These are phyloP conservation scores for Setophaga petechia DNA, from an alignment of 2,113 vertebrate species.

Conservation along the genomic window DNA sequence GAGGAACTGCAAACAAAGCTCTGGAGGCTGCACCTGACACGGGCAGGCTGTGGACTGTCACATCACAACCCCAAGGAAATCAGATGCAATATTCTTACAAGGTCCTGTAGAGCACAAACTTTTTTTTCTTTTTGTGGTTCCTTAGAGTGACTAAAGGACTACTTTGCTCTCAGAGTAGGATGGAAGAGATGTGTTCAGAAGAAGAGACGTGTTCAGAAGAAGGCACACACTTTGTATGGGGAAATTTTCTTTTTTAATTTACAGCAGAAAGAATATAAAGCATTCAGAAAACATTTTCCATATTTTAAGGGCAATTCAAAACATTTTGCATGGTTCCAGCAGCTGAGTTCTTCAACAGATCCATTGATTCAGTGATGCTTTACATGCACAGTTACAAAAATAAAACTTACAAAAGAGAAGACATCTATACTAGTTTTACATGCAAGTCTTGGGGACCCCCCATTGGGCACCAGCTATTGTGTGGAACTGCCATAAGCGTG, in stretches of 20 bases:
- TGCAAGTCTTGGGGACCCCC: constrained; percentile 97
- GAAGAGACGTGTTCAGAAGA: constrained; percentile 21
- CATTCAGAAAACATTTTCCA: constrained; percentile 99
- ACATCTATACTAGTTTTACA: constrained; percentile 99
- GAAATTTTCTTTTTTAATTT: constrained; percentile 99
- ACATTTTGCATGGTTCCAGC: constrained; percentile 99
- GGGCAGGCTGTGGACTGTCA: not conserved
- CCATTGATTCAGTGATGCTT: constrained; percentile 99
- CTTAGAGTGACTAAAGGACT: not conserved
- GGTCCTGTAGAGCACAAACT: rapidly evolving
- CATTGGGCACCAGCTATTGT: constrained; percentile 84
- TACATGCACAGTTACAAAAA: constrained; percentile 99
- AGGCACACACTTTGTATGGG: constrained; percentile 72
- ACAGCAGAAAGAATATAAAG: constrained; percentile 99
- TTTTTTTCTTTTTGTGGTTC: not conserved
- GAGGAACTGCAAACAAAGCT: not conserved
- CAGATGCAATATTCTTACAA: not conserved
- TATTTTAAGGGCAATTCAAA: constrained; percentile 99
- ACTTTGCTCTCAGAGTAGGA: not conserved
- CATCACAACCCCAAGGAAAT: rapidly evolving
- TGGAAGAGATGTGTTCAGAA: not conserved
- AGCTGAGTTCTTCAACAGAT: constrained; percentile 99
- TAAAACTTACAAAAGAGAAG: constrained; percentile 97
- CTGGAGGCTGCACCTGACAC: rapidly evolving
- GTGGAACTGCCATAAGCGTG: constrained; percentile 85